Evolutionary conservation across 1,140 invertebrate genomes (phyloP), one percentile per base, ranked within the genome.

Genomic region (Zaprionus tsacasi): DNA sequence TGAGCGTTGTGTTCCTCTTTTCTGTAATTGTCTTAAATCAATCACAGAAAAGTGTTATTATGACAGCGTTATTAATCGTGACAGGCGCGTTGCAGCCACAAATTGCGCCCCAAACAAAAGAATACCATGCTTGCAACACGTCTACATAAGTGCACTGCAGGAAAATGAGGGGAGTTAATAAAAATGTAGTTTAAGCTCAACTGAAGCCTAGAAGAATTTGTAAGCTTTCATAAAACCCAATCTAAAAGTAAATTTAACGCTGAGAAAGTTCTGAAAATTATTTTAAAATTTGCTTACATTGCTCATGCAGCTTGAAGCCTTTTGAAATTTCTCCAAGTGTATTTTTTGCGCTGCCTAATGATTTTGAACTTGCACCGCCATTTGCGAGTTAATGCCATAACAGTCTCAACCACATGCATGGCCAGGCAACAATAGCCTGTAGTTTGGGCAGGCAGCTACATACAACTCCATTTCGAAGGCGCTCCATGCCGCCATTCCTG

Each of bases 21-120:
- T 89, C 85, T 89, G 86, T 89, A 89, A 89, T 89, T 89, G 85
- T 90, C 85, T 89, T 89, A 89, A 89, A 89, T 89, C 85, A 89
- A 89, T 89, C 85, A 89, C 83, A 90, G 82, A 89, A 89, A 90
- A 89, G 85, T 89, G 85, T 89, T 89, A 90, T 89, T 89, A 89
- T 89, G 85, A 89, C 85, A 89, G 85, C 86, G 85, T 89, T 90
- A 89, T 89, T 90, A 89, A 89, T 89, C 85, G 85, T 89, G 85
- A 89, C 86, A 89, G 85, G 76, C 50, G 50, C 52, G 61, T 65
- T 50, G 61, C 48, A 64, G 60, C 48, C 3, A 27, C 50, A 52
- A 13, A 36, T 13, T 50, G 30, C 13, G 78, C 81, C 70, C 56
- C 43, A 27, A 78, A 78, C 71, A 78, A 75, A 78, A 74, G 76